Conservation (phyloP, 2,113 vertebrate species). For the Origma solitaria region DNA sequence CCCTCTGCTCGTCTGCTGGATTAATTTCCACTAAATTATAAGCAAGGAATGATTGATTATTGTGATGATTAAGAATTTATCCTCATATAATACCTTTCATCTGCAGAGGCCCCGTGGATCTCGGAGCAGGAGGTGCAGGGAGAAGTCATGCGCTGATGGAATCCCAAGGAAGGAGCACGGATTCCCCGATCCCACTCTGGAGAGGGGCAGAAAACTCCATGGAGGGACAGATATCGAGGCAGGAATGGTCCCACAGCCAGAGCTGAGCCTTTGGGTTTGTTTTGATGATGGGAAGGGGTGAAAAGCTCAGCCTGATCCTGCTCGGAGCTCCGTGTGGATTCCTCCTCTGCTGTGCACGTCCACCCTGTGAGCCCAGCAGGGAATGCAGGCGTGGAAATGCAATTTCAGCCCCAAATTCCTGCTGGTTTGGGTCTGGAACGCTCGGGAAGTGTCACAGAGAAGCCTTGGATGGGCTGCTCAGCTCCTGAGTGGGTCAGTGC, state of each 20-base stretch:
- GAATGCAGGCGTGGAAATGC: neutral
- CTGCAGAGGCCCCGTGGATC: neutral
- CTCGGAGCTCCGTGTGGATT: neutral
- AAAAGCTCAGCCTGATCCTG: neutral
- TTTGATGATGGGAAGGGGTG: neutral
- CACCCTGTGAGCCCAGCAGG: neutral
- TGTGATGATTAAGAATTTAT: conserved; percentile 61
- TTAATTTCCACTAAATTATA: conserved; percentile 58
- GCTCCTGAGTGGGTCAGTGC: too few relatives aligned
- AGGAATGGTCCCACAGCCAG: neutral
- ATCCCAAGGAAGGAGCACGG: neutral
- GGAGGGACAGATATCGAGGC: neutral
- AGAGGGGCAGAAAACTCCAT: neutral
- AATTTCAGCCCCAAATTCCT: neutral
- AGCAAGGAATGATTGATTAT: conserved; percentile 61
- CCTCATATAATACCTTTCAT: conserved; percentile 58
- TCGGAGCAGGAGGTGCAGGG: neutral
- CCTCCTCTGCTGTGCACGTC: neutral
- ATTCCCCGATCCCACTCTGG: neutral
- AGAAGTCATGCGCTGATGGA: neutral
- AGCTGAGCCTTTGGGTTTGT: neutral
- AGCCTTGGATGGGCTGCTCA: accelerated
- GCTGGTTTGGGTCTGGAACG: neutral
- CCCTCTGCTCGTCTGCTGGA: conserved; percentile 29
- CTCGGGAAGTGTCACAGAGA: neutral